These are phyloP conservation scores for Trichonephila inaurata DNA, from an alignment of 1,140 invertebrate species.

Conservation along the genomic window DNA sequence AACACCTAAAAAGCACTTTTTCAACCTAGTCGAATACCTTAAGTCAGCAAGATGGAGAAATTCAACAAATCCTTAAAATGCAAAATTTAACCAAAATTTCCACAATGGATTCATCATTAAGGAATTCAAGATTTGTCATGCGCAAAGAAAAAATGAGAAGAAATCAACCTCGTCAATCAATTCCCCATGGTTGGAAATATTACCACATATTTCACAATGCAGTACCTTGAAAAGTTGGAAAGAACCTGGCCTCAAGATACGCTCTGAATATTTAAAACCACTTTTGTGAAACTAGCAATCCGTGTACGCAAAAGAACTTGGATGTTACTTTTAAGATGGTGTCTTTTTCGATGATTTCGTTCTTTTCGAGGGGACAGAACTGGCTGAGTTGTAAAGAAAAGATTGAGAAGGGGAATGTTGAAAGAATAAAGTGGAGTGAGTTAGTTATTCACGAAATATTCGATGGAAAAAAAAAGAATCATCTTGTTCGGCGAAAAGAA, in stretches of 20 bases:
- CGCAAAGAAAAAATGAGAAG: no score
- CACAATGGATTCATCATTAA: no score
- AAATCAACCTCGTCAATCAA: no score
- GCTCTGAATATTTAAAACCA: not conserved
- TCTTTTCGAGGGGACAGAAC: not conserved
- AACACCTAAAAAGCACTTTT: no score
- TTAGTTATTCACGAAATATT: not conserved
- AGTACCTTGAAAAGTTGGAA: not conserved
- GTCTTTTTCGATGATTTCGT: slow-evolving; percentile 16
- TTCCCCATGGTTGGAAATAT: no score
- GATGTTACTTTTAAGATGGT: not conserved
- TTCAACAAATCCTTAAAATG: no score
- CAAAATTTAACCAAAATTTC: no score
- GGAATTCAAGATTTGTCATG: no score
- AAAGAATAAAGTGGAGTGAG: not conserved
- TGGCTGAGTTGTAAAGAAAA: not conserved
- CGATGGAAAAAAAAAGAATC: not conserved
- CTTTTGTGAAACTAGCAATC: not conserved
- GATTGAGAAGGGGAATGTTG: not conserved
- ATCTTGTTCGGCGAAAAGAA: not conserved
- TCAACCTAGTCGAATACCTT: no score
- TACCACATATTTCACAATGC: no score
- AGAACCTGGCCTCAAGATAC: not conserved
- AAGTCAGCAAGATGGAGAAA: no score
- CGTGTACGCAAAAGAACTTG: not conserved